Evolutionary conservation across 2,113 vertebrate species (phyloP), one percentile per base, ranked within the genome.

Genomic region (Aleadryas rufinucha): DNA sequence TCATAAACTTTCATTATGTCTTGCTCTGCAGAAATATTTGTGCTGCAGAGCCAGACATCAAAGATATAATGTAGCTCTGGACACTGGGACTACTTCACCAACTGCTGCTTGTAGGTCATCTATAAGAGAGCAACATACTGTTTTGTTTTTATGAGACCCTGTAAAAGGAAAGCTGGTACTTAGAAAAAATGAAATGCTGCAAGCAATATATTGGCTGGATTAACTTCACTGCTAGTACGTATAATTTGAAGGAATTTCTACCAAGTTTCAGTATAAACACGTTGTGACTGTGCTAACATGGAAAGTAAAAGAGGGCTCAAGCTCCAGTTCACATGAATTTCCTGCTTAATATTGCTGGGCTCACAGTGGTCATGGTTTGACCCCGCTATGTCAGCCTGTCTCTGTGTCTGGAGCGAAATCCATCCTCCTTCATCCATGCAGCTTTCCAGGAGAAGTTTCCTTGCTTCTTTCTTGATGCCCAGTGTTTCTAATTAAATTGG

Each of bases 1-100:
- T 84, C 79, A 90, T 94, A 96, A 97, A 95, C 83, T 96, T 96
- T 84, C 92, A 94, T 96, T 96, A 95, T 84, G 86, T 81, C 79
- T 89, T 92, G 72, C 83, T 92, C 95, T 87, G 68, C 71, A 3
- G 72, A 96, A 96, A 94, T 89, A 84, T 93, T 94, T 94, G 80
- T 75, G 61, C 77, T 81, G 74, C 77, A 79, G 94, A 92, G 68
- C 74, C 69, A 95, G 95, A 95, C 92, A 92, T 95, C 92, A 96
- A 96, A 95, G 86, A 60, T 92, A 95, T 57, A 87, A 84, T 16
- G 31, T 66, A 90, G 53, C 76, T 81, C 88, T 61, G 83, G 85
- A 94, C 80, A 87, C 53, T 27, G 88, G 60, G 72, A 78, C 93
- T 95, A 44, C 95, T 81, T 93, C 88, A 77, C 49, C 6, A 17